Percentiles rank a stretch among this genome's conserved stretches.
phyloP scores from a whole-genome alignment of 2,113 vertebrate species.

The Microtus richardsoni region DNA sequence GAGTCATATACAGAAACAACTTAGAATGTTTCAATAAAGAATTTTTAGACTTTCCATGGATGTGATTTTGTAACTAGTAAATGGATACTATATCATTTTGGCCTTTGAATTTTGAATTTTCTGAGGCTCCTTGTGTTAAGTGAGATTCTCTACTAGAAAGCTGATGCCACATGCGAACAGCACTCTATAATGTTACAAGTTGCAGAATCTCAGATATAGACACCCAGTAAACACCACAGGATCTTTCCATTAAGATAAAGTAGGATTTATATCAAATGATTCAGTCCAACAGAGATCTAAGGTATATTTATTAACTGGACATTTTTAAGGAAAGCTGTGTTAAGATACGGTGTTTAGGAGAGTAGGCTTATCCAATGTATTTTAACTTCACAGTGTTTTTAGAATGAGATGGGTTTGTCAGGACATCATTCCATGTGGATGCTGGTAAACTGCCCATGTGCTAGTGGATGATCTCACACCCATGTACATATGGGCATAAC shows the following conservation, averaged over 20 bases:
- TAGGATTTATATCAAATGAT: neutral
- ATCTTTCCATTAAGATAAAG: neutral
- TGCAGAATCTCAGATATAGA: neutral
- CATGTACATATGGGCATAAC: neutral
- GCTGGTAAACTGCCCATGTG: neutral
- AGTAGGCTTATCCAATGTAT: no score
- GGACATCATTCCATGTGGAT: neutral
- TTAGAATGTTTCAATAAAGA: no score
- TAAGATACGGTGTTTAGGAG: neutral
- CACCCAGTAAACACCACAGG: neutral
- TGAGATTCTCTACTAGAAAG: neutral
- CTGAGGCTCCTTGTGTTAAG: neutral
- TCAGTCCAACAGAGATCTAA: neutral
- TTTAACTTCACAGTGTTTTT: neutral
- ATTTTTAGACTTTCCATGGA: no score
- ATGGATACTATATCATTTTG: no score
- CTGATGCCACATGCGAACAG: neutral
- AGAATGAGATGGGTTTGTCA: neutral
- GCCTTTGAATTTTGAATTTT: neutral
- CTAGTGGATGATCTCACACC: neutral
- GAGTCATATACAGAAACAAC: neutral
- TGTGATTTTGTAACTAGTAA: neutral
- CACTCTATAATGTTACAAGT: neutral
- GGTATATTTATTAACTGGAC: neutral
- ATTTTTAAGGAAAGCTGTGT: neutral